Base-by-base conservation (phyloP, 1,140 invertebrate species). In the Oncopodura yosiiana region DNA sequence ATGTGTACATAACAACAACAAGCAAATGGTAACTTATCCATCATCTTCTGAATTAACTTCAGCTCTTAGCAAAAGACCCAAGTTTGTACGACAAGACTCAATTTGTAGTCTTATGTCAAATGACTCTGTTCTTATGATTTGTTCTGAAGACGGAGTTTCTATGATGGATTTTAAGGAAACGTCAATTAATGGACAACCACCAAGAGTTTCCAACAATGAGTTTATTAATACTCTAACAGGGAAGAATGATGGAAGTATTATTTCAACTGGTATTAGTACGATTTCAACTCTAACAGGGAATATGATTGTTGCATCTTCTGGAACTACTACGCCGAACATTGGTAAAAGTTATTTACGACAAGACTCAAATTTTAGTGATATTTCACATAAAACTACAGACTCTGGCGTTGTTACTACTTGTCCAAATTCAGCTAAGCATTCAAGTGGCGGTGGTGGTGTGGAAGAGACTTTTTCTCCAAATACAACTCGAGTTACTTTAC, bases 311-410 rank as follows among this genome's bases (percentile, higher is more conserved):
- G 6, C 38, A n/a, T 18, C 16, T n/a, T 41, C 38, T n/a, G 14
- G n/a, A 41, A 16, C 38, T 16, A 16, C 38, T 6, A 41, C 38
- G 5, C 5, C 6, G 38, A 16, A n/a, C 19, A 8, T 5, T n/a
- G n/a, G n/a, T n/a, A n/a, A n/a, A n/a, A n/a, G n/a, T 27, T 62
- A 58, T 46, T 21, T 53, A 4, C 34, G 62, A 24, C 62, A 64
- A 26, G 62, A 64, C 41, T 64, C 62, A 1, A 64, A 64, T 46
- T 64, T 62, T 36, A 64, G 62, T 48, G 62, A 64, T 32, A 42
- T 42, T 3, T 62, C 60, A 2, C 60, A 64, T 18, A 59, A 54
- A 50, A 64, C 62, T 0, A 59, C 53, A 18, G 62, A 64, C 42
- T 55, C 50, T 30, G 62, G 62, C 12, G 53, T 64, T 5, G 62